Conservation (phyloP, 2,888 invertebrate genomes). For the Clistopyga incitator region DNA sequence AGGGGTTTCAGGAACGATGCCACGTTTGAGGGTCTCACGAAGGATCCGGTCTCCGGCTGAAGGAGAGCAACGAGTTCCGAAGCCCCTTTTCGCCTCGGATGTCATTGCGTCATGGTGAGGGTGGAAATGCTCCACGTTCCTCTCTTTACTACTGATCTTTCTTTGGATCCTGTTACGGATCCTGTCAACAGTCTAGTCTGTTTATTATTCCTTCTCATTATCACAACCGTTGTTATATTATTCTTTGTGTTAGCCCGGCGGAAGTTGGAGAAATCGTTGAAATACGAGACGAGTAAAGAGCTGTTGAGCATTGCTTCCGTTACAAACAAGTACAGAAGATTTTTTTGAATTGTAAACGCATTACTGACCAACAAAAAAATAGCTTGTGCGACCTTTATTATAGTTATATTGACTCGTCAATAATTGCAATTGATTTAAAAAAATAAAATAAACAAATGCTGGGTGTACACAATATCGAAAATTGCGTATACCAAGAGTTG, state of each 20-base stretch:
- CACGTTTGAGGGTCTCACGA: conserved; percentile 60
- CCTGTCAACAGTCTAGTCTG: conserved; percentile 52
- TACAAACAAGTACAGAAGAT: background rate
- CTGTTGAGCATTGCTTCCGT: conserved; percentile 8
- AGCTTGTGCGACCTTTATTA: too few relatives aligned
- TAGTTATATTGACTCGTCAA: too few relatives aligned
- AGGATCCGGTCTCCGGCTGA: conserved; percentile 57
- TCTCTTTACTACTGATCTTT: conserved; percentile 45
- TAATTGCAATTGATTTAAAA: too few relatives aligned
- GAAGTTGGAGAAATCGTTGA: background rate
- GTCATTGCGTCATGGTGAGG: conserved; percentile 71
- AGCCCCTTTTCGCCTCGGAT: conserved; percentile 77
- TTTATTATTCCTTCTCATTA: conserved; percentile 68
- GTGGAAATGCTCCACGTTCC: conserved; percentile 62
- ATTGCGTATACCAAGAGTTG: too few relatives aligned
- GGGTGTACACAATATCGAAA: too few relatives aligned
- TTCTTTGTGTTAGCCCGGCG: conserved; percentile 20
- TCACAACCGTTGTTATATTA: conserved; percentile 33
- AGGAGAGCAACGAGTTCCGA: conserved; percentile 46
- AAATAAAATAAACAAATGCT: too few relatives aligned
- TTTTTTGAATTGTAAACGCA: background rate
- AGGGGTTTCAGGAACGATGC: conserved; percentile 67
- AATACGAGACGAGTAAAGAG: background rate
- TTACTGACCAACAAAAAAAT: too few relatives aligned
- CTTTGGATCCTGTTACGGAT: conserved; percentile 73